Evolutionary conservation across 2,888 invertebrate genomes (phyloP).

Genomic region (Apotomis capreana): DNA sequence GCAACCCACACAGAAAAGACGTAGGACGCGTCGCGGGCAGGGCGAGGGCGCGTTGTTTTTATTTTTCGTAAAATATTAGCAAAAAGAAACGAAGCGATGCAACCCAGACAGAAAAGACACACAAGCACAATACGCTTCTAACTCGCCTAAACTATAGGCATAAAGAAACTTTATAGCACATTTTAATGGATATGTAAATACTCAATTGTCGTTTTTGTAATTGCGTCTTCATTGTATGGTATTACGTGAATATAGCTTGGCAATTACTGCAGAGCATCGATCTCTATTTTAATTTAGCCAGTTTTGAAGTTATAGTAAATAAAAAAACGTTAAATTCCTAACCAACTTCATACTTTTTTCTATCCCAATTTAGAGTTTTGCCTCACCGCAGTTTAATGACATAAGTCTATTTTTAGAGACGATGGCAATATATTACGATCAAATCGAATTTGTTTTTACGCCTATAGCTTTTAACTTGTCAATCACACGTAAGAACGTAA

Average conservation of each 20-base stretch:
- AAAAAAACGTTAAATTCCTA: not conserved
- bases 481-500: conserved; percentile 23
- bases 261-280: conserved; percentile 51
- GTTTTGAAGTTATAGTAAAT: not conserved
- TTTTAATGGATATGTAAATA: too few relatives aligned
- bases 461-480: conserved; percentile 30
- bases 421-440: not conserved
- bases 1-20: too few relatives aligned
- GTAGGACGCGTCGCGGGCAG: too few relatives aligned
- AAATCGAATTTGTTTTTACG: conserved; percentile 27
- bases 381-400: conserved; percentile 58
- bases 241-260: conserved; percentile 47
- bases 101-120: too few relatives aligned
- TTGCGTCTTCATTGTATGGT: conserved; percentile 34
- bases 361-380: conserved; percentile 48
- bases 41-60: too few relatives aligned
- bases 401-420: conserved; percentile 32
- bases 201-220: too few relatives aligned
- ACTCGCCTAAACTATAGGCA: too few relatives aligned
- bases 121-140: too few relatives aligned
- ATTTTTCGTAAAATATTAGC: too few relatives aligned
- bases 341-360: not conserved
- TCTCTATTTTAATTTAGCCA: conserved; percentile 48
- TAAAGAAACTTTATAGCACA: too few relatives aligned
- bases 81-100: too few relatives aligned